These are phyloP conservation scores for Artemia franciscana DNA, from an alignment of 1,140 invertebrate genomes.

Conservation along the genomic window DNA sequence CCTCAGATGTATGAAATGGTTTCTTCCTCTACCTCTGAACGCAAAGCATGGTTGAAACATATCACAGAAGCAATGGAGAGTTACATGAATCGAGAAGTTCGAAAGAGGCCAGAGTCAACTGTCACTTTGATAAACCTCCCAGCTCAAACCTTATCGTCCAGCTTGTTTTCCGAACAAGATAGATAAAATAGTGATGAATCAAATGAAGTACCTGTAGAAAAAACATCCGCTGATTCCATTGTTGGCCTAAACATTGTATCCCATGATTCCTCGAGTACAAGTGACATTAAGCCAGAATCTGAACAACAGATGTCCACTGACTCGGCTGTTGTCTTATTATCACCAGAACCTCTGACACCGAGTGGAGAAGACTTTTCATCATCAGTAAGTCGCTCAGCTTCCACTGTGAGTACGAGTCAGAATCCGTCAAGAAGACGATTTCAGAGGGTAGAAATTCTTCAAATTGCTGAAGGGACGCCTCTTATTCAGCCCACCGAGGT, in stretches of 20 bases:
- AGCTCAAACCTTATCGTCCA: neutral
- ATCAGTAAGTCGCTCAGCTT: constrained; percentile 5
- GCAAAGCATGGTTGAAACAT: constrained; percentile 57
- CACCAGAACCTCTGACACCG: no score
- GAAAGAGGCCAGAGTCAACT: constrained; percentile 2
- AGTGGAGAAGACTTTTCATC: neutral
- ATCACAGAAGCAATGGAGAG: constrained; percentile 50
- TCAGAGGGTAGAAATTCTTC: constrained; percentile 22
- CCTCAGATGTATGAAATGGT: constrained; percentile 72
- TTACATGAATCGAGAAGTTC: constrained; percentile 27
- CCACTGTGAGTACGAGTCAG: constrained; percentile 1
- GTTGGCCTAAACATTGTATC: neutral
- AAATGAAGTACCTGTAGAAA: neutral
- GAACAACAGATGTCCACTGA: neutral
- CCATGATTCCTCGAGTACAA: neutral
- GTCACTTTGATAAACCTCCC: neutral
- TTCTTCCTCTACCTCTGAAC: constrained; percentile 46
- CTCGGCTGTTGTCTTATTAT: no score
- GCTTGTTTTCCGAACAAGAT: neutral
- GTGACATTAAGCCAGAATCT: neutral
- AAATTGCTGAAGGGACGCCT: constrained; percentile 29
- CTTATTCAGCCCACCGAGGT: constrained; percentile 58
- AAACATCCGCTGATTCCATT: constrained; percentile 1
- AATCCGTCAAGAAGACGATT: constrained; percentile 15
- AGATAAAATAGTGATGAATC: neutral